Conservation (phyloP, 2,888 invertebrate species). For the Pammene aurita region DNA sequence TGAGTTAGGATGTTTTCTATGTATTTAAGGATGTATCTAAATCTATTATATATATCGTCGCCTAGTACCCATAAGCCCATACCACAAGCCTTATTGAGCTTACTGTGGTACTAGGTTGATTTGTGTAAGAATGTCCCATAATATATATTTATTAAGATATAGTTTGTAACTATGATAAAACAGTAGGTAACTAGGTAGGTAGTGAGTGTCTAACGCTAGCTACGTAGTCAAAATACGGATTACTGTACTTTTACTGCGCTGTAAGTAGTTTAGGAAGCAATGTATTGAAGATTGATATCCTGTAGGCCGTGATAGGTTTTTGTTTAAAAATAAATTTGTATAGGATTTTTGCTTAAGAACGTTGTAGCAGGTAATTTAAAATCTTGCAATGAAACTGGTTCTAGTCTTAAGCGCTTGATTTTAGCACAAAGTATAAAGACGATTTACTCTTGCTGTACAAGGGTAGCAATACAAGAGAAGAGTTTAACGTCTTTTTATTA, state of each 20-base stretch:
- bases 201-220: too few relatives aligned
- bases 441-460: background rate
- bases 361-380: slow-evolving; percentile 9
- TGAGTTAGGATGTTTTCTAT: too few relatives aligned
- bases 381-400: slow-evolving; percentile 22
- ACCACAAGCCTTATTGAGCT: too few relatives aligned
- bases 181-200: too few relatives aligned
- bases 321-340: slow-evolving; percentile 47
- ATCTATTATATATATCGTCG: too few relatives aligned
- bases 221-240: slow-evolving; percentile 3
- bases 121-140: too few relatives aligned
- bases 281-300: slow-evolving; percentile 74
- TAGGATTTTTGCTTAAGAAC: slow-evolving; percentile 29
- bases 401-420: background rate
- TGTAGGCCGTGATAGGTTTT: slow-evolving; percentile 52
- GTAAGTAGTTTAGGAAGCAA: slow-evolving; percentile 67
- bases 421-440: background rate
- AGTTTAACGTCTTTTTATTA: too few relatives aligned
- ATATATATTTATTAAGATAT: too few relatives aligned
- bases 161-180: too few relatives aligned
- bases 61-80: too few relatives aligned
- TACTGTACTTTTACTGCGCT: background rate
- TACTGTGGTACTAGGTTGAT: too few relatives aligned
- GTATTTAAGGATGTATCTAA: too few relatives aligned
- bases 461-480: background rate